These are phyloP conservation scores for Melieria picta DNA, from an alignment of 2,888 invertebrate species.

Conservation along the genomic window DNA sequence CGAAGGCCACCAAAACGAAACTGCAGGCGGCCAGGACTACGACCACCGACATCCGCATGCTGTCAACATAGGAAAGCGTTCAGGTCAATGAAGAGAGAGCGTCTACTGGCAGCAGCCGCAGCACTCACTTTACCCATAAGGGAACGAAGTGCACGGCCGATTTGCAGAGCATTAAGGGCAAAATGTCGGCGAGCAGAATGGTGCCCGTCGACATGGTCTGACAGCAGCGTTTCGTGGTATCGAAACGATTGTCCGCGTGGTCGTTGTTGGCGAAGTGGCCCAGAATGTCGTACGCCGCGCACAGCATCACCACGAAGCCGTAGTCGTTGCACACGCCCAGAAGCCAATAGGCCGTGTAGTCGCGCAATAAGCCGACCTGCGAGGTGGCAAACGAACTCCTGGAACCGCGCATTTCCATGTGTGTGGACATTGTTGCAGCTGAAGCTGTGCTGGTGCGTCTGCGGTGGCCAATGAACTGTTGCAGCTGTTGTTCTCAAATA, in stretches of 20 bases:
- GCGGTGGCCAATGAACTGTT: too few species aligned
- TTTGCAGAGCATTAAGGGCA: conserved; percentile 77
- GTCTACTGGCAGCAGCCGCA: too few species aligned
- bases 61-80: conserved; percentile 48
- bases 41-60: conserved; percentile 69
- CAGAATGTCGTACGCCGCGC: conserved; percentile 78
- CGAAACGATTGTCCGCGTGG: neutral
- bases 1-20: conserved; percentile 73
- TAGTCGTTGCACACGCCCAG: conserved; percentile 84
- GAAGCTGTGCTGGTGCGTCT: too few species aligned
- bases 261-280: conserved; percentile 43
- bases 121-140: conserved; percentile 70
- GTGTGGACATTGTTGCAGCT: neutral
- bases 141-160: conserved; percentile 74
- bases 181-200: conserved; percentile 78
- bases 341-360: conserved; percentile 74
- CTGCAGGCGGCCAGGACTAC: conserved; percentile 70
- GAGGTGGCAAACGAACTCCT: too few species aligned
- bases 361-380: conserved; percentile 60
- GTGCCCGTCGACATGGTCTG: conserved; percentile 76
- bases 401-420: neutral
- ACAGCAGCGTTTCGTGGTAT: conserved; percentile 61
- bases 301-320: conserved; percentile 84
- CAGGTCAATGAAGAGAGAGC: too few species aligned
- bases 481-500: too few species aligned